Base-by-base conservation (phyloP, 2,888 invertebrate species). In the Cryptocheilus praepositus region DNA sequence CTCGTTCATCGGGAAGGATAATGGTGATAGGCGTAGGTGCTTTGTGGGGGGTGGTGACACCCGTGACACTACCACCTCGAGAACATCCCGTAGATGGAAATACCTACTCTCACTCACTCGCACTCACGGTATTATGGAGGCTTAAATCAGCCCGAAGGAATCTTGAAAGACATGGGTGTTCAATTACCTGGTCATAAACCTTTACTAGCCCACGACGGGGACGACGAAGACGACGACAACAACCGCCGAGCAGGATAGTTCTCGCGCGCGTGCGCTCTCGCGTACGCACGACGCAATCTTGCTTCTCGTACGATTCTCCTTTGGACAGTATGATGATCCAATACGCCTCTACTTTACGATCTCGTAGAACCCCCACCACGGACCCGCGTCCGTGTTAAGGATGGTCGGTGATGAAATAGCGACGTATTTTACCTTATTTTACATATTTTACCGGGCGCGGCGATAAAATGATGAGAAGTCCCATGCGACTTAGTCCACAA, bases 161-260 rank as follows among this genome's bases (percentile, higher is more conserved):
- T 81, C 80, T 75, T 77, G 74, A 74, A 73, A 77, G 80, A 80
- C 82, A 77, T 73, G 76, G 81, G 84, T 84, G 83, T 84, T 84
- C 83, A 83, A 84, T 84, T 84, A 84, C 83, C 77, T 76, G 83
- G 81, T 80, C 84, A 77, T 84, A 84, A 84, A 84, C 81, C 81
- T 83, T 77, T 81, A 75, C 81, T 81, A 81, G 79, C 80, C 80
- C 75, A 79, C 78, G 70, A 74, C 70, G 46, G 51, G 53, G 43
- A 22, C 3, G 56, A 44, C 66, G 63, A 61, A 71, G 76, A 56
- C 11, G 70, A 68, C 67, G 63, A 60, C 66, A 67, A 74, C 71
- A 73, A 67, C 22, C 62, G 65, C 54, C 71, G 78, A 49, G 49
- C 67, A 66, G 71, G 67, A 56, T 68, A 68, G 72, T 5, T 64